Evolutionary conservation across 2,113 vertebrate genomes (phyloP).

Genomic region (Atractosteus spatula): DNA sequence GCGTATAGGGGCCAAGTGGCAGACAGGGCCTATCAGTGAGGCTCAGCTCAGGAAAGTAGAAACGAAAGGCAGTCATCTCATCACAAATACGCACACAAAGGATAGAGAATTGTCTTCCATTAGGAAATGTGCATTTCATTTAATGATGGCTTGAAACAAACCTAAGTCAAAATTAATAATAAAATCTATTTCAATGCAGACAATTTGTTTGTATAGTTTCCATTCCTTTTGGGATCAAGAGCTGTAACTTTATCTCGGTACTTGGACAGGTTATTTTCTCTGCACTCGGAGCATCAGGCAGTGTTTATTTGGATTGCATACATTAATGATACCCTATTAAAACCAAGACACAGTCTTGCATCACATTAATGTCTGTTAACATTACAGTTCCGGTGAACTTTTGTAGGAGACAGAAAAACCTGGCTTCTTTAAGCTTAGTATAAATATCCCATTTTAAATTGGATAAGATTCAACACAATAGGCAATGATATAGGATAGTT

Average conservation of each 20-base stretch:
- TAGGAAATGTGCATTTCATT: too few relatives aligned
- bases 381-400: too few relatives aligned
- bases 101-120: too few relatives aligned
- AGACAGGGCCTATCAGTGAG: slow-evolving; percentile 39
- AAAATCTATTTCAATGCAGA: slow-evolving; percentile 1
- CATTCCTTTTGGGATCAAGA: slow-evolving; percentile 1
- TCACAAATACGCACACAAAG: too few relatives aligned
- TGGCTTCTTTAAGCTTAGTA: too few relatives aligned
- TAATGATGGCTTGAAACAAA: too few relatives aligned
- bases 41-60: slow-evolving; percentile 10
- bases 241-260: background rate
- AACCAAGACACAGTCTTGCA: slow-evolving; percentile 16
- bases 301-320: slow-evolving; percentile 25
- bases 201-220: background rate
- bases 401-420: too few relatives aligned
- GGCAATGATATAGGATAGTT: too few relatives aligned
- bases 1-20: slow-evolving; percentile 50
- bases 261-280: slow-evolving; percentile 12
- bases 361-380: slow-evolving; percentile 1
- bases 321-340: slow-evolving; percentile 19
- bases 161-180: background rate
- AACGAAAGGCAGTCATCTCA: too few relatives aligned
- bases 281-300: background rate
- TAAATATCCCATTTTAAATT: too few relatives aligned
- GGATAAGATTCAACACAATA: too few relatives aligned